These are phyloP conservation scores for Leuciscus waleckii DNA, from an alignment of 2,797 vertebrate species.

Conservation along the genomic window DNA sequence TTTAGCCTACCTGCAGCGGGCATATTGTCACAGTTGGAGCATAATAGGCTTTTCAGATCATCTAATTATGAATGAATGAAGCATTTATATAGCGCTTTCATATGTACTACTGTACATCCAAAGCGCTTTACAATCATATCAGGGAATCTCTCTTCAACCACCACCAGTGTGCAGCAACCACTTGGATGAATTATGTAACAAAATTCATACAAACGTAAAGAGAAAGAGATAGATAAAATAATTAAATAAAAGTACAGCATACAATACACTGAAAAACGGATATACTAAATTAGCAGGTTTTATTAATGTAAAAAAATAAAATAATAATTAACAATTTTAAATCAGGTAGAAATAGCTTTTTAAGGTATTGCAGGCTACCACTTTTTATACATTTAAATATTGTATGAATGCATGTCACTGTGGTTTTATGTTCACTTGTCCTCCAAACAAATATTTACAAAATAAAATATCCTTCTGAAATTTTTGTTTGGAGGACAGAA, in stretches of 20 bases:
- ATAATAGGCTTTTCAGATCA: background rate
- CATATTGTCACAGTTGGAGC: background rate
- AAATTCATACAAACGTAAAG: background rate
- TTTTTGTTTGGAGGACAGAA: background rate
- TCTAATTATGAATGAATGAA: background rate
- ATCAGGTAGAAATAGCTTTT: background rate
- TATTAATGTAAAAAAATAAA: background rate
- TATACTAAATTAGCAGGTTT: background rate
- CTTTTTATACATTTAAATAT: background rate
- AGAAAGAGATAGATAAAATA: background rate
- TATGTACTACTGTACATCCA: too few species aligned
- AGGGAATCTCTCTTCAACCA: too few species aligned
- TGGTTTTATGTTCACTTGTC: slow-evolving; percentile 1
- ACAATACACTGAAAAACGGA: background rate
- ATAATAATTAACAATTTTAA: background rate
- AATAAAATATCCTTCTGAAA: background rate
- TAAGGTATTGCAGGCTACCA: background rate
- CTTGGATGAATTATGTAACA: background rate
- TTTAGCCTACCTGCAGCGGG: background rate
- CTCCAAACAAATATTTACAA: background rate
- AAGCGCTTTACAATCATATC: too few species aligned
- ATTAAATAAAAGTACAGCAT: background rate
- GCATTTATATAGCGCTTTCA: too few species aligned
- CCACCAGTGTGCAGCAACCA: too few species aligned
- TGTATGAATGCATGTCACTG: too few species aligned